Percentiles rank a stretch among this genome's conserved stretches.
These are phyloP conservation scores for Leptopilina syphax DNA, from an alignment of 2,888 invertebrate species.

Conservation along the genomic window DNA sequence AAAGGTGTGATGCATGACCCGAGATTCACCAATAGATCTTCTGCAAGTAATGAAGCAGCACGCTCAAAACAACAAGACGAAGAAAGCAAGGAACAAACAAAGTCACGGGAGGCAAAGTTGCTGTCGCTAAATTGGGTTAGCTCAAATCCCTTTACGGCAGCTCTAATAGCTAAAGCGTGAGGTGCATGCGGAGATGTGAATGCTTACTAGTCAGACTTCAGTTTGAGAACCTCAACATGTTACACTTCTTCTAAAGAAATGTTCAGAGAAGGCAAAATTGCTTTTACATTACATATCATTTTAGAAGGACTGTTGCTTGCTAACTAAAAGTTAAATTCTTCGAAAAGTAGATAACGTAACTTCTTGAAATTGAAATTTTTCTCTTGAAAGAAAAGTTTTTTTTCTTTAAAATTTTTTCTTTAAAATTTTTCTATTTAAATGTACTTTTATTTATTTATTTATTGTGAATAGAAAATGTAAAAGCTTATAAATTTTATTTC, in stretches of 20 bases:
- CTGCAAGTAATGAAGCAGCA: conserved; percentile 53
- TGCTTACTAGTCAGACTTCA: conserved; percentile 48
- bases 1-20: conserved; percentile 23
- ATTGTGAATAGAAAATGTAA: too few relatives aligned
- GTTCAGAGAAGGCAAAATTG: background rate
- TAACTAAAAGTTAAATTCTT: background rate
- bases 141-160: conserved; percentile 75
- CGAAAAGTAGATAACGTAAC: background rate
- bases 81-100: conserved; percentile 67
- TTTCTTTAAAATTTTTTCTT: too few relatives aligned
- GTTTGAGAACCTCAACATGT: conserved; percentile 46
- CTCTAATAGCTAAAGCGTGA: conserved; percentile 73
- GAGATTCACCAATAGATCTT: conserved; percentile 9
- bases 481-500: too few relatives aligned
- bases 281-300: conserved; percentile 6
- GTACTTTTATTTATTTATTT: too few relatives aligned
- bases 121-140: conserved; percentile 74
- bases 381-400: background rate
- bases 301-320: background rate
- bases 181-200: conserved; percentile 51
- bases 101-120: conserved; percentile 68
- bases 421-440: too few relatives aligned
- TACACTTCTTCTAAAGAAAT: conserved; percentile 18
- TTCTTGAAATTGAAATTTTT: background rate
- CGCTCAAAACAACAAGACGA: conserved; percentile 50